phyloP scores from a whole-genome alignment of 2,888 invertebrate species.

The Oeneis ivallda region DNA sequence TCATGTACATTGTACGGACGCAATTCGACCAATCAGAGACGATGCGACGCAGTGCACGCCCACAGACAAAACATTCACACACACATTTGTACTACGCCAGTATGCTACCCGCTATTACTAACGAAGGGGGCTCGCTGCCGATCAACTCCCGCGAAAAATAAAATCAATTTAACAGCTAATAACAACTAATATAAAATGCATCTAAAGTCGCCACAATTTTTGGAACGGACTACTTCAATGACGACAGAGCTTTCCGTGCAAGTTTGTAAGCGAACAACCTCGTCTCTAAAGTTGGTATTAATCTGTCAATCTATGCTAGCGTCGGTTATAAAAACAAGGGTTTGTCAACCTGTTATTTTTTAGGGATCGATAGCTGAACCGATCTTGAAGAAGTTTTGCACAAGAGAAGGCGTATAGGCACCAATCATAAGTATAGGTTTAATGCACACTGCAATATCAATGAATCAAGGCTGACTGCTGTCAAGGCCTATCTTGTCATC shows the following conservation, averaged over 20 bases:
- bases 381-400: too few species aligned
- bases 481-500: too few species aligned
- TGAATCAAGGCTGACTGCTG: too few species aligned
- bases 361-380: too few species aligned
- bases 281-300: not conserved
- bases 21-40: conserved; percentile 38
- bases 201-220: conserved; percentile 52
- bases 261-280: not conserved
- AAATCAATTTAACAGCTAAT: conserved; percentile 53
- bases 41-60: conserved; percentile 45
- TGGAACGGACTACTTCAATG: conserved; percentile 52
- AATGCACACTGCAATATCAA: too few species aligned
- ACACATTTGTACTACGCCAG: conserved; percentile 78
- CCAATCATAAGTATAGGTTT: too few species aligned
- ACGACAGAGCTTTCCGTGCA: conserved; percentile 7
- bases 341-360: too few species aligned
- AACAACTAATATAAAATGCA: conserved; percentile 64
- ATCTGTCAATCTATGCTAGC: not conserved
- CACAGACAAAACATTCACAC: conserved; percentile 57
- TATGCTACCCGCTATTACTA: conserved; percentile 68
- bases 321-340: too few species aligned
- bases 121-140: conserved; percentile 53
- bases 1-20: conserved; percentile 30
- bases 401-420: too few species aligned
- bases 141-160: conserved; percentile 54